These are phyloP conservation scores for Mythimna albipuncta DNA, from an alignment of 2,888 invertebrate species.

Conservation along the genomic window DNA sequence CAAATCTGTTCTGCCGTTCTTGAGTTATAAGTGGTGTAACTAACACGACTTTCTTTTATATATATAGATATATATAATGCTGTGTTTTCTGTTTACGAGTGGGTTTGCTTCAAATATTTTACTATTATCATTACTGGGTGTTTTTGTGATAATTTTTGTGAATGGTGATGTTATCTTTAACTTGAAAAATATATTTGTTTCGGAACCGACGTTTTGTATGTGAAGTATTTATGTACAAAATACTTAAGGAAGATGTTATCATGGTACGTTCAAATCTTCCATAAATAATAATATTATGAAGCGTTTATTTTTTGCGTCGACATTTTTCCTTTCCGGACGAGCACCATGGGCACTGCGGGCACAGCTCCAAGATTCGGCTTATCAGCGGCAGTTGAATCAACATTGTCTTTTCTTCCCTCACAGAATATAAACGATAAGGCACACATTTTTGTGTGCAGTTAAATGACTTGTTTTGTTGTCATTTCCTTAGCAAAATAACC, in stretches of 20 bases:
- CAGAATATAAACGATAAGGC: constrained; percentile 25
- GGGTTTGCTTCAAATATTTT: constrained; percentile 24
- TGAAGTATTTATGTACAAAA: constrained; percentile 9
- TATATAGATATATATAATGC: constrained; percentile 12
- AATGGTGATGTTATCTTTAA: background rate
- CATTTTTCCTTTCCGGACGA: constrained; percentile 28
- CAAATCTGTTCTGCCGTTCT: too few species aligned
- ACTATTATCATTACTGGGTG: background rate
- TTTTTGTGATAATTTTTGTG: background rate
- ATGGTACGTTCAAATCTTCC: constrained; percentile 8
- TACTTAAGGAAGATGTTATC: constrained; percentile 24
- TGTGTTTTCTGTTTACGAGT: constrained; percentile 3
- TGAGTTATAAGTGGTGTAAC: too few species aligned
- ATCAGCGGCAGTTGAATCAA: constrained; percentile 29
- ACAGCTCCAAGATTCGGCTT: constrained; percentile 28
- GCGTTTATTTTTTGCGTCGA: constrained; percentile 24
- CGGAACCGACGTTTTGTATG: background rate
- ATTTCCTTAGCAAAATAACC: background rate
- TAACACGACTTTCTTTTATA: too few species aligned
- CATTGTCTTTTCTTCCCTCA: constrained; percentile 22
- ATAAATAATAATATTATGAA: constrained; percentile 27
- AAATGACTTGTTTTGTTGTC: background rate
- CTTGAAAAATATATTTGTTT: background rate
- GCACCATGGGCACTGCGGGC: constrained; percentile 18
- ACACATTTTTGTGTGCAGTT: constrained; percentile 11